These are phyloP conservation scores for Parthenolecanium corni DNA, from an alignment of 2,888 invertebrate species.

Conservation along the genomic window DNA sequence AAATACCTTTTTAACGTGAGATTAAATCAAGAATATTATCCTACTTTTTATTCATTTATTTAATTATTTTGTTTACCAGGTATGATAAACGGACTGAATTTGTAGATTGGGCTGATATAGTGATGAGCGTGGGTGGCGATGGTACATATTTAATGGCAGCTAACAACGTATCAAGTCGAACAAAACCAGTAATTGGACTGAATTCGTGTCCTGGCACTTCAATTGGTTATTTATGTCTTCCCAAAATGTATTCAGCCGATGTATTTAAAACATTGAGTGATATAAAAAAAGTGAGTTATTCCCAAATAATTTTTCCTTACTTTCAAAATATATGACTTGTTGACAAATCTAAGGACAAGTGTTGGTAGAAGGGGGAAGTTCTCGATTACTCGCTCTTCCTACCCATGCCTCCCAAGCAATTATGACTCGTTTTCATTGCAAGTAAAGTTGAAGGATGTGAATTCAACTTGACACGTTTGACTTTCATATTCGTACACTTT, in stretches of 20 bases:
- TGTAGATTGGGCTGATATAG: slow-evolving; percentile 82
- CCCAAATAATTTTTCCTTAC: neutral
- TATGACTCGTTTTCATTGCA: too few species aligned
- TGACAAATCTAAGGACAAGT: too few species aligned
- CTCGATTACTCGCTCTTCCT: too few species aligned
- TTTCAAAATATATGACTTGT: neutral
- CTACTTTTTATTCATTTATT: neutral
- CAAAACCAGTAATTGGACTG: slow-evolving; percentile 90
- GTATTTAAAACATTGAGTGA: slow-evolving; percentile 60
- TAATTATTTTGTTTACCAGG: neutral
- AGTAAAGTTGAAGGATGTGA: too few species aligned
- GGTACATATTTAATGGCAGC: slow-evolving; percentile 94
- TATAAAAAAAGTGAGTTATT: slow-evolving; percentile 13
- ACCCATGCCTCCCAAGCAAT: too few species aligned
- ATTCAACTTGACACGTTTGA: too few species aligned
- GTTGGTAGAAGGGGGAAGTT: too few species aligned
- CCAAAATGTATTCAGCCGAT: slow-evolving; percentile 69
- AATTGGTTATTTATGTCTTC: slow-evolving; percentile 83
- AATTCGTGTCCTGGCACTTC: slow-evolving; percentile 92
- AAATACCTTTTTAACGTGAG: too few species aligned
- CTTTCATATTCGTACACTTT: too few species aligned
- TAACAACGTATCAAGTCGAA: slow-evolving; percentile 58
- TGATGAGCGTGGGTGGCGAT: slow-evolving; percentile 86
- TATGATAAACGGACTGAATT: slow-evolving; percentile 40
- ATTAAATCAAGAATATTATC: slow-evolving; percentile 5